Evolutionary conservation across 2,113 vertebrate species (phyloP).

Genomic region (Phodopus roborovskii): DNA sequence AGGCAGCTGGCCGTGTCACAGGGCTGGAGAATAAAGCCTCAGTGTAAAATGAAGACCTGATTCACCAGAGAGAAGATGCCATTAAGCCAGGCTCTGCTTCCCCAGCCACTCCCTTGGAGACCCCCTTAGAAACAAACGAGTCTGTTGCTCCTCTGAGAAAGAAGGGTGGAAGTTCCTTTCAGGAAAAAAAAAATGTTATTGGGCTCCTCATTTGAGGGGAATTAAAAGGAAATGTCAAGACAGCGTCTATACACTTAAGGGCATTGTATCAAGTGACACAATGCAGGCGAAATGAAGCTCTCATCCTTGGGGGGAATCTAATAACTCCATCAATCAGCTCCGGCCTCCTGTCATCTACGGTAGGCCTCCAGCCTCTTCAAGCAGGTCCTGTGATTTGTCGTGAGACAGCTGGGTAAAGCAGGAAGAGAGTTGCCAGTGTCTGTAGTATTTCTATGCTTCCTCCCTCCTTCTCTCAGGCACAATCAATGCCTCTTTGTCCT

Average conservation of each 20-base stretch:
- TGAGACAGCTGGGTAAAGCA: conserved; percentile 22
- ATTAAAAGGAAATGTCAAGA: conserved; percentile 52
- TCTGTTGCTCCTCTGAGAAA: conserved; percentile 54
- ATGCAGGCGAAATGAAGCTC: conserved; percentile 2
- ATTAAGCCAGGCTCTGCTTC: conserved; percentile 75
- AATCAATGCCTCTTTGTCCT: conserved; percentile 72
- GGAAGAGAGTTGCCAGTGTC: neutral
- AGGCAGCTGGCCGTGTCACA: conserved; percentile 89
- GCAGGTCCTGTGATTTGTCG: neutral
- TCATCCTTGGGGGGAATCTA: neutral
- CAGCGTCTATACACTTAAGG: neutral
- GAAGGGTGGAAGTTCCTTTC: conserved; percentile 16
- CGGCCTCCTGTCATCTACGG: neutral
- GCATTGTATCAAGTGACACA: conserved; percentile 5
- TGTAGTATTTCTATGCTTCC: neutral
- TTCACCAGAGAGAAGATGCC: conserved; percentile 82
- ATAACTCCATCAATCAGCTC: neutral
- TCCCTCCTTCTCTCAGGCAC: neutral
- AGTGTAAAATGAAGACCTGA: conserved; percentile 86
- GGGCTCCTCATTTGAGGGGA: conserved; percentile 15
- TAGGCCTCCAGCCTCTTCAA: neutral
- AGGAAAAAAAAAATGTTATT: conserved; percentile 67
- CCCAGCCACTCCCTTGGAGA: conserved; percentile 66
- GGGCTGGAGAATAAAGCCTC: conserved; percentile 89
- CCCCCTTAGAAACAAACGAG: conserved; percentile 64